Evolutionary conservation across 2,797 vertebrate species (phyloP).

Genomic region (Scolopax rusticola): DNA sequence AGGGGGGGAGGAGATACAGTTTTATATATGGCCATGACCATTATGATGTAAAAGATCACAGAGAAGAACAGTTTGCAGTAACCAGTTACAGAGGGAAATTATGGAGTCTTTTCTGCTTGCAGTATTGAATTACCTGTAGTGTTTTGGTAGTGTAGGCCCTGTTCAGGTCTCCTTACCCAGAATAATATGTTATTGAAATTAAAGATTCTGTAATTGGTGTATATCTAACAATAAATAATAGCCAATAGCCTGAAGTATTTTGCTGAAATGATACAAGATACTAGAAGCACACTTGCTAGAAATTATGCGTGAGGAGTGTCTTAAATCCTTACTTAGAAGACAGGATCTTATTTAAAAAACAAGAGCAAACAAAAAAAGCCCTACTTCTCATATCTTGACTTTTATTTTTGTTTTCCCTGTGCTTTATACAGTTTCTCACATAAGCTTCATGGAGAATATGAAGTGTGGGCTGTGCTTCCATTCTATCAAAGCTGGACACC

Average conservation of each 20-base stretch:
- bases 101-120: background rate
- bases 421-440: background rate
- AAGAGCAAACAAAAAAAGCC: background rate
- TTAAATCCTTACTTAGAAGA: background rate
- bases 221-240: slow-evolving; percentile 35
- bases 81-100: background rate
- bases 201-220: background rate
- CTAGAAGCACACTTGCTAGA: background rate
- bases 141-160: background rate
- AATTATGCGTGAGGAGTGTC: background rate
- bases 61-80: background rate
- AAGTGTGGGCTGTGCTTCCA: background rate
- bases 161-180: background rate
- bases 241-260: background rate
- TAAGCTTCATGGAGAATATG: background rate
- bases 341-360: background rate
- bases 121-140: background rate
- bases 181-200: slow-evolving; percentile 7
- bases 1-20: background rate
- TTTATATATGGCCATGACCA: background rate
- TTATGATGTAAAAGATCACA: background rate
- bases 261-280: slow-evolving; percentile 22
- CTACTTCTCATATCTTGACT: background rate
- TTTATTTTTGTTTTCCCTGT: background rate
- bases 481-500: background rate